These are phyloP conservation scores for Coleophora flavipennella DNA, from an alignment of 2,888 invertebrate species.

Conservation along the genomic window DNA sequence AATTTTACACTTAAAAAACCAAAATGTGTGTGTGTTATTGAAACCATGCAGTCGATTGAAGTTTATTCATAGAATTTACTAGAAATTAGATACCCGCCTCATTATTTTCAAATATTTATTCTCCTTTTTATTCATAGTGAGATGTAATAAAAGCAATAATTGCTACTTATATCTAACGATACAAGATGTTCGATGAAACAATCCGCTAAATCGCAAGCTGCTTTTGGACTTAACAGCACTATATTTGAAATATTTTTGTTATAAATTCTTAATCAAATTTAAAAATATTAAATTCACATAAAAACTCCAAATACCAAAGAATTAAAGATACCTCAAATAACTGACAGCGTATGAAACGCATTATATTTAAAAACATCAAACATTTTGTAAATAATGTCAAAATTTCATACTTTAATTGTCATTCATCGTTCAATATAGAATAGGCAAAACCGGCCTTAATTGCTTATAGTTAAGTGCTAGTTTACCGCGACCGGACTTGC, in stretches of 20 bases:
- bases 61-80: conserved; percentile 59
- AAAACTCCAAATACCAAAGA: conserved; percentile 25
- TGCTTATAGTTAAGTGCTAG: conserved; percentile 30
- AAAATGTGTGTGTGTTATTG: too few relatives aligned
- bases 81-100: conserved; percentile 58
- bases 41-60: conserved; percentile 41
- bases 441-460: conserved; percentile 67
- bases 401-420: conserved; percentile 17
- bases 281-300: too few relatives aligned
- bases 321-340: conserved; percentile 24
- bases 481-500: too few relatives aligned
- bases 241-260: conserved; percentile 20
- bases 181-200: conserved; percentile 60
- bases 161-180: conserved; percentile 28
- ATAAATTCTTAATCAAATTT: conserved; percentile 9
- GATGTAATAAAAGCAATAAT: conserved; percentile 32
- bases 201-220: conserved; percentile 18
- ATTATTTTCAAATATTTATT: conserved; percentile 46
- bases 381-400: conserved; percentile 54
- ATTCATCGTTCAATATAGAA: conserved; percentile 53
- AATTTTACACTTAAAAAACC: conserved; percentile 1
- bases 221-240: conserved; percentile 28
- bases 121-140: conserved; percentile 28
- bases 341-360: conserved; percentile 18
- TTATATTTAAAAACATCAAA: conserved; percentile 41